These are phyloP conservation scores for Cyphomyrmex costatus DNA, from an alignment of 1,140 invertebrate genomes.

Conservation along the genomic window DNA sequence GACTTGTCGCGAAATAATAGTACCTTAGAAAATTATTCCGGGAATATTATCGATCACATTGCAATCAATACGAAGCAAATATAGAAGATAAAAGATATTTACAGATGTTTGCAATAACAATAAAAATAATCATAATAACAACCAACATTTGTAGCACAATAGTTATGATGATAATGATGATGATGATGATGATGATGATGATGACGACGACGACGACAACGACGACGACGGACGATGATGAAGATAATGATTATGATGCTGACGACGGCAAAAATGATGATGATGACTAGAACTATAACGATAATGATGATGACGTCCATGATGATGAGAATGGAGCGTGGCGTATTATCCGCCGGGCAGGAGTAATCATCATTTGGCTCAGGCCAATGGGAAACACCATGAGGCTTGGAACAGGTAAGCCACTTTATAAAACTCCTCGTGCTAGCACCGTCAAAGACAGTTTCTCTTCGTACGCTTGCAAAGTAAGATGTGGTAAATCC, in stretches of 20 bases:
- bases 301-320: constrained; percentile 65
- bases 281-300: constrained; percentile 70
- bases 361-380: constrained; percentile 80
- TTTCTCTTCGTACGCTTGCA: constrained; percentile 68
- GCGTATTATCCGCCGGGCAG: constrained; percentile 65
- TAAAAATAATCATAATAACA: constrained; percentile 63
- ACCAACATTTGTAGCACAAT: constrained; percentile 30
- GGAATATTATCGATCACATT: background rate
- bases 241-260: constrained; percentile 54
- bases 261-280: constrained; percentile 60
- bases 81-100: constrained; percentile 22
- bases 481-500: constrained; percentile 49
- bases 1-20: background rate
- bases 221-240: constrained; percentile 48
- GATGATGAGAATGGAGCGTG: constrained; percentile 65
- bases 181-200: constrained; percentile 51
- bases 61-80: background rate
- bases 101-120: constrained; percentile 27
- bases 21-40: background rate
- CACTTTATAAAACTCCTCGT: constrained; percentile 72
- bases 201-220: constrained; percentile 61
- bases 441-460: constrained; percentile 63
- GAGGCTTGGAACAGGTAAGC: constrained; percentile 60
- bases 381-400: constrained; percentile 77
- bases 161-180: constrained; percentile 69